Evolutionary conservation across 2,113 vertebrate species (phyloP).

Genomic region (Cyphomyrus discorhynchus): DNA sequence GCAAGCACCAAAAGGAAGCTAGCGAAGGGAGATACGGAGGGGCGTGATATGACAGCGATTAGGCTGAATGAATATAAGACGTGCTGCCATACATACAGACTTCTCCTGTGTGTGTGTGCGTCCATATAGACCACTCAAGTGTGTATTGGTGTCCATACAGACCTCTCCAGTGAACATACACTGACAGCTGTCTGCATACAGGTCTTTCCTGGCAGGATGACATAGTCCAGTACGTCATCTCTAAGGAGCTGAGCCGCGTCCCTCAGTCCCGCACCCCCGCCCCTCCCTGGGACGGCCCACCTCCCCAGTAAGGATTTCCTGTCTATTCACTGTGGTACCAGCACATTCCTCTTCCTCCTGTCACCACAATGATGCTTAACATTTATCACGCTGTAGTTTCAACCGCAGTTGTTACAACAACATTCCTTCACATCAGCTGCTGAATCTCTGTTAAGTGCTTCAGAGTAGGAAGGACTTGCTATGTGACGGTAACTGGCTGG

Average conservation of each 20-base stretch:
- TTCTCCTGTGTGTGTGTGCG: background rate
- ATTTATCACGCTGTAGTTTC: background rate
- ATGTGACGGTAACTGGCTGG: background rate
- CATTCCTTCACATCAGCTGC: background rate
- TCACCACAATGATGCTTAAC: background rate
- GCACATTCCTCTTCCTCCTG: background rate
- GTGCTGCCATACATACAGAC: background rate
- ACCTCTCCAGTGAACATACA: background rate
- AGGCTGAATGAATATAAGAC: background rate
- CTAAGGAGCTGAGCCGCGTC: constrained; percentile 78
- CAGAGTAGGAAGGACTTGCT: background rate
- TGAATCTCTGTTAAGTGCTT: background rate
- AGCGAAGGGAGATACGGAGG: background rate
- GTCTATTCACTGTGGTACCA: background rate
- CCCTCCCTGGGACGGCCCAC: constrained; percentile 30
- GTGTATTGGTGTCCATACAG: background rate
- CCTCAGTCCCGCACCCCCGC: constrained; percentile 53
- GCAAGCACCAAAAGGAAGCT: background rate
- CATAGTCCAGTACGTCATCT: constrained; percentile 79
- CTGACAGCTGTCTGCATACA: constrained; percentile 38
- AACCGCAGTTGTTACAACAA: background rate
- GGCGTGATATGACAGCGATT: background rate
- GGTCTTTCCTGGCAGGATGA: constrained; percentile 89
- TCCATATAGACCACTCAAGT: background rate
- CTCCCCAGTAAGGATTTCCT: constrained; percentile 62